Percentiles rank a stretch among this genome's conserved stretches.
These are phyloP conservation scores for Pluvialis apricaria DNA, from an alignment of 2,113 vertebrate genomes.

Conservation along the genomic window DNA sequence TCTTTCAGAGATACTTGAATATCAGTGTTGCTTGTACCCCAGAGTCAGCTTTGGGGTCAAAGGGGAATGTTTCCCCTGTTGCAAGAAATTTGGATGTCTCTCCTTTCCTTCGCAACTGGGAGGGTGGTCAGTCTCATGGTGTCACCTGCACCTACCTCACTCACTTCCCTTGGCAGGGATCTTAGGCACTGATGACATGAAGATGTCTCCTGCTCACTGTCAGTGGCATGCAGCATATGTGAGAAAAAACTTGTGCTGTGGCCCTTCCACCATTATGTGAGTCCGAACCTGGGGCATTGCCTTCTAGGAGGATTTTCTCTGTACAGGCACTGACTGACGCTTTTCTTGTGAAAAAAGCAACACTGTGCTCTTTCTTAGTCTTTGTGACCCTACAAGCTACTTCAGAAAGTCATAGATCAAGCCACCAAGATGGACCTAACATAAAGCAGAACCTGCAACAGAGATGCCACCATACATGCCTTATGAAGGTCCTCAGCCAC, in stretches of 20 bases:
- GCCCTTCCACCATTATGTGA: not conserved
- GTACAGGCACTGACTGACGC: not conserved
- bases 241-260: not conserved
- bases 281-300: not conserved
- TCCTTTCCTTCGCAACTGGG: not conserved
- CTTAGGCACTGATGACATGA: not conserved
- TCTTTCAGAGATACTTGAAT: not conserved
- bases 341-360: not conserved
- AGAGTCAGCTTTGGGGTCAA: not conserved
- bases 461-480: fast-evolving
- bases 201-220: not conserved
- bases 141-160: not conserved
- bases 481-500: not conserved
- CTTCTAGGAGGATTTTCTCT: not conserved
- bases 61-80: fast-evolving
- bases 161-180: not conserved
- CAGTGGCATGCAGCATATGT: not conserved
- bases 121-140: not conserved
- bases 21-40: not conserved
- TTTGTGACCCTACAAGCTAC: not conserved
- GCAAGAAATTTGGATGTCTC: not conserved
- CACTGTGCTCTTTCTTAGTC: not conserved
- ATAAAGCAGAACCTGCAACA: not conserved
- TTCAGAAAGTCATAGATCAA: not conserved
- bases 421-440: not conserved